These are phyloP conservation scores for Takifugu bimaculatus DNA, from an alignment of 2,113 vertebrate genomes.

Conservation along the genomic window DNA sequence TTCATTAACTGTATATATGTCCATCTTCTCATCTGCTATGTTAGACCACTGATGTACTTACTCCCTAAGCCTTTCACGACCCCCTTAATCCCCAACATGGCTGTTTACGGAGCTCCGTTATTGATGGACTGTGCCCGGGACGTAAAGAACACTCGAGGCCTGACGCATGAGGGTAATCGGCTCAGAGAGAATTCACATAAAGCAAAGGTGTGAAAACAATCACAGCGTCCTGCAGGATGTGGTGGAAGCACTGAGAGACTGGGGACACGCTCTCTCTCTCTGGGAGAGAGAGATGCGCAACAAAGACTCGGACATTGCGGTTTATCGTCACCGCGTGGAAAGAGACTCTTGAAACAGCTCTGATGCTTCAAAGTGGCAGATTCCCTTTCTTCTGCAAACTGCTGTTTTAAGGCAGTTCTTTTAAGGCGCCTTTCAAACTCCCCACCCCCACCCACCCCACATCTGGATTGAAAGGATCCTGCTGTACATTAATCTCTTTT, in stretches of 20 bases:
- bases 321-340: conserved; percentile 18
- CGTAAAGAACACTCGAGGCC: conserved; percentile 13
- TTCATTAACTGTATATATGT: conserved; percentile 49
- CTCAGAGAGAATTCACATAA: conserved; percentile 12
- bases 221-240: conserved; percentile 21
- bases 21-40: conserved; percentile 35
- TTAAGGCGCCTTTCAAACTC: conserved; percentile 59
- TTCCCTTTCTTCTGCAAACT: conserved; percentile 51
- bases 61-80: conserved; percentile 46
- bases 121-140: conserved; percentile 45
- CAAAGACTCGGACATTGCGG: conserved; percentile 12
- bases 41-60: conserved; percentile 47
- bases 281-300: conserved; percentile 22
- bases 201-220: conserved; percentile 38
- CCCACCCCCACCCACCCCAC: not conserved
- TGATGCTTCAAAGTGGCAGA: conserved; percentile 43
- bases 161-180: conserved; percentile 15
- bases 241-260: not conserved
- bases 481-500: conserved; percentile 55
- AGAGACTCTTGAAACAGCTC: conserved; percentile 47
- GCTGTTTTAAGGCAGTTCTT: conserved; percentile 75
- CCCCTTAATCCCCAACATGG: conserved; percentile 24
- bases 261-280: conserved; percentile 18
- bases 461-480: conserved; percentile 48
- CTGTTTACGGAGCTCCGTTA: conserved; percentile 52